Conservation (phyloP, 2,113 vertebrate species). For the Sclerurus mexicanus region DNA sequence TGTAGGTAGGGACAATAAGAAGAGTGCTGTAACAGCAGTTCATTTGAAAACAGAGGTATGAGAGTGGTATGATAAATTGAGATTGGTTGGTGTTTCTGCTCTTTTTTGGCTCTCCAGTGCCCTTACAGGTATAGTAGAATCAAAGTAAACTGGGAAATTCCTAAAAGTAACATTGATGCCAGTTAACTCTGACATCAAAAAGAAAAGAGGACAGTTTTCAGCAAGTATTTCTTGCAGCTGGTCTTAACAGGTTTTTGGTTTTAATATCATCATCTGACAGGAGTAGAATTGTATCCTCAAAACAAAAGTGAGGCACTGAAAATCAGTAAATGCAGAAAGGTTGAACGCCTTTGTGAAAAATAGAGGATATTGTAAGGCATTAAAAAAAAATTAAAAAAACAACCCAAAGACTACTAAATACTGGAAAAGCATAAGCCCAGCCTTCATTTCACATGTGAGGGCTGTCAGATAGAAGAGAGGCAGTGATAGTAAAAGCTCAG, state of each 20-base stretch:
- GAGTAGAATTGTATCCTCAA: not conserved
- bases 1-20: not conserved
- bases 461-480: not conserved
- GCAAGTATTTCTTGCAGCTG: not conserved
- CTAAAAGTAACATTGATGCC: not conserved
- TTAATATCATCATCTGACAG: not conserved
- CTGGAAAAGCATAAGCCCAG: not conserved
- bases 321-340: not conserved
- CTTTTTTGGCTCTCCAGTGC: not conserved
- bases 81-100: not conserved
- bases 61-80: not conserved
- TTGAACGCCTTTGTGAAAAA: not conserved
- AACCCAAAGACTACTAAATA: not conserved
- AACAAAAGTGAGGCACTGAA: not conserved
- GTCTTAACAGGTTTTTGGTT: not conserved
- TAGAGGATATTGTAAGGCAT: not conserved
- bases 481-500: not conserved
- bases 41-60: not conserved
- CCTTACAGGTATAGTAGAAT: not conserved
- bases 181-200: not conserved
- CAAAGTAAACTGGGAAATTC: not conserved
- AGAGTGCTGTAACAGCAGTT: not conserved
- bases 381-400: not conserved
- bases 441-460: not conserved
- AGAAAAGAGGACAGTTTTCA: not conserved